phyloP scores from a whole-genome alignment of 2,888 invertebrate genomes.

The Podabrus alpinus region DNA sequence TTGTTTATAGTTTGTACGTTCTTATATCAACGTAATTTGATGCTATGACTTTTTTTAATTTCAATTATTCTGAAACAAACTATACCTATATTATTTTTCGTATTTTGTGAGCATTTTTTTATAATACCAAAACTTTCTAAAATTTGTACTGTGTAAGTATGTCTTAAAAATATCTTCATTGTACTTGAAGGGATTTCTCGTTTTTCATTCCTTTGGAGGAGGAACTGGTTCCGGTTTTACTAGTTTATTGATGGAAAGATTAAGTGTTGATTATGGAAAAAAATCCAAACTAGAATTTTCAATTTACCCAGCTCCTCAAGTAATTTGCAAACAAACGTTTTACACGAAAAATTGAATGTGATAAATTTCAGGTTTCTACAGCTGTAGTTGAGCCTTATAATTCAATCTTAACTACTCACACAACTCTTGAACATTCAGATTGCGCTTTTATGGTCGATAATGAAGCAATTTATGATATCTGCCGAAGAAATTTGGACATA shows the following conservation, averaged over 20 bases:
- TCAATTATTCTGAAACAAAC: no score
- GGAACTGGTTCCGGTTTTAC: constrained; percentile 94
- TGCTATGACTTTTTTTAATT: no score
- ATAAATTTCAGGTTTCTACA: constrained; percentile 69
- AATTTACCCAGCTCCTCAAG: constrained; percentile 93
- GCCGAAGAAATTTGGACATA: constrained; percentile 82
- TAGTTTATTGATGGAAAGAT: constrained; percentile 87
- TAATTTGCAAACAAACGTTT: constrained; percentile 48
- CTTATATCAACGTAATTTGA: no score
- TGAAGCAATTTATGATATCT: constrained; percentile 87
- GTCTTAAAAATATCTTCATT: not conserved
- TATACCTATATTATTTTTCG: no score
- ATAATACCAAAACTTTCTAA: no score
- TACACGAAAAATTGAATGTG: not conserved
- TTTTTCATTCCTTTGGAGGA: constrained; percentile 91
- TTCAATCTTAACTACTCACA: constrained; percentile 90
- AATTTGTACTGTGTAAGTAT: no score
- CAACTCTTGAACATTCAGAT: constrained; percentile 84
- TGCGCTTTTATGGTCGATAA: constrained; percentile 95
- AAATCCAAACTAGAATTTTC: constrained; percentile 93
- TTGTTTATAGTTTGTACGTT: no score
- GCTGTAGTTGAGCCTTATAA: constrained; percentile 90
- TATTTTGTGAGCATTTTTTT: no score
- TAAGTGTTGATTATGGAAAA: constrained; percentile 91
- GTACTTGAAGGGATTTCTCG: constrained; percentile 76